Evolutionary conservation across 1,140 invertebrate species (phyloP).

Genomic region (Agrypnia vestita): DNA sequence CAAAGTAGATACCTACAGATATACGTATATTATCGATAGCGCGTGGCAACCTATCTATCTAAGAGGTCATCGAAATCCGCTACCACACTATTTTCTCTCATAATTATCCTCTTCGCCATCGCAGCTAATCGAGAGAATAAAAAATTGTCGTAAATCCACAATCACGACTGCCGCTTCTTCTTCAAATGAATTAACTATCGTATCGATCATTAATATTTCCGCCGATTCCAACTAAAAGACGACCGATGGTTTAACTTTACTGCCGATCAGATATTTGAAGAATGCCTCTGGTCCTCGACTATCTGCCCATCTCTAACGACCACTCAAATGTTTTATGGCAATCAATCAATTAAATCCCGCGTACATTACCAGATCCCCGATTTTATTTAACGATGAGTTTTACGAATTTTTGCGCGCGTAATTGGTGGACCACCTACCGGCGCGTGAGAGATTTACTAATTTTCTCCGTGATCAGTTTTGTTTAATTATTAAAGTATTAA

Average conservation of each 20-base stretch:
- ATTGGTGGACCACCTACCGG: conserved; percentile 29
- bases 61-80: too few relatives aligned
- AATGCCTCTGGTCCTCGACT: neutral
- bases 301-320: conserved; percentile 29
- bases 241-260: neutral
- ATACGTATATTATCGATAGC: too few relatives aligned
- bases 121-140: neutral
- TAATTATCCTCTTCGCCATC: too few relatives aligned
- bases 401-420: conserved; percentile 14
- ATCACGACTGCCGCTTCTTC: neutral
- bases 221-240: conserved; percentile 8
- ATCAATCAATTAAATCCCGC: conserved; percentile 36
- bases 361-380: conserved; percentile 3
- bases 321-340: conserved; percentile 19
- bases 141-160: neutral
- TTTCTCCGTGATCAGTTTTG: neutral
- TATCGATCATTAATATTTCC: conserved; percentile 6
- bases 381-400: conserved; percentile 31
- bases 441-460: conserved; percentile 27
- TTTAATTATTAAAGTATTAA: neutral
- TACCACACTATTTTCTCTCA: too few relatives aligned
- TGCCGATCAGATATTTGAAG: conserved; percentile 18
- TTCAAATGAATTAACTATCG: neutral
- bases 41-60: too few relatives aligned
- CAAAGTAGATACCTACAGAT: too few relatives aligned